These are phyloP conservation scores for Epsilonema sp. DNA, from an alignment of 2,888 invertebrate species.

Conservation along the genomic window DNA sequence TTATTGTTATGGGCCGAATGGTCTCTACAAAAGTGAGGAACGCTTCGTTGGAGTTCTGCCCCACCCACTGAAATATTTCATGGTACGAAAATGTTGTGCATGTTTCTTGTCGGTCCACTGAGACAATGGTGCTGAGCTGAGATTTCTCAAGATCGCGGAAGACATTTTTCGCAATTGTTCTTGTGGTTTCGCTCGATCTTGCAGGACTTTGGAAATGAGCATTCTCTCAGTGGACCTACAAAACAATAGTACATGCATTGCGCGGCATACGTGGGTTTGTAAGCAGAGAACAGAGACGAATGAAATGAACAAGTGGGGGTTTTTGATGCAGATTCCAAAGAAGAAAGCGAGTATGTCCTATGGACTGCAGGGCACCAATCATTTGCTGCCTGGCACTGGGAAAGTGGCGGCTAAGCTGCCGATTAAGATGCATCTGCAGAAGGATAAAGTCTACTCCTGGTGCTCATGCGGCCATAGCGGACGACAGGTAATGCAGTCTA, in stretches of 20 bases:
- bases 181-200: no score
- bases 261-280: neutral
- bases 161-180: no score
- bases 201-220: no score
- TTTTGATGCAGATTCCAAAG: neutral
- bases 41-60: neutral
- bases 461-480: constrained; percentile 79
- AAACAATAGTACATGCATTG: neutral
- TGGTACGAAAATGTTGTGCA: no score
- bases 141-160: no score
- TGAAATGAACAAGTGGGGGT: no score
- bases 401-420: constrained; percentile 13
- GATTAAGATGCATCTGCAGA: constrained; percentile 28
- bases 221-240: no score
- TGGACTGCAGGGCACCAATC: neutral
- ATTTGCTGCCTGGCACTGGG: constrained; percentile 10
- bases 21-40: neutral
- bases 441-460: constrained; percentile 60
- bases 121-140: no score
- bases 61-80: neutral
- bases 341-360: neutral
- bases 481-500: constrained; percentile 46
- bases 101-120: no score
- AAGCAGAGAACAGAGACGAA: no score
- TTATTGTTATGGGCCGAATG: neutral